phyloP scores from a whole-genome alignment of 2,888 invertebrate genomes.

The Euplexia lucipara region DNA sequence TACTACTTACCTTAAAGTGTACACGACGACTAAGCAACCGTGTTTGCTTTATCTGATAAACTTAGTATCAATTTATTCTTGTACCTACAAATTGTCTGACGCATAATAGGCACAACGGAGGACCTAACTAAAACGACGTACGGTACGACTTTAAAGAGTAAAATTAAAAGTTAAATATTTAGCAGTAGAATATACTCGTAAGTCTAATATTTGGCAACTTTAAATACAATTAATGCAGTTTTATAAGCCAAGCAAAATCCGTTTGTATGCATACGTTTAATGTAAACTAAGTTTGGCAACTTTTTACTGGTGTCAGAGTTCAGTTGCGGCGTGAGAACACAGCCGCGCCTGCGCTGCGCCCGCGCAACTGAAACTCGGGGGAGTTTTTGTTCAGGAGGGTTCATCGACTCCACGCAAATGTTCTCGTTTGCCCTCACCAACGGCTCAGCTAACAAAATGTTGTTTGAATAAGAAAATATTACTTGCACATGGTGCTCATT shows the following conservation, averaged over 20 bases:
- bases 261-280: constrained; percentile 15
- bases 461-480: constrained; percentile 58
- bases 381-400: constrained; percentile 88
- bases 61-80: too few relatives aligned
- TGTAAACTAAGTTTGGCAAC: constrained; percentile 69
- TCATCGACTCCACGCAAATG: constrained; percentile 84
- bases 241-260: neutral
- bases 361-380: constrained; percentile 83
- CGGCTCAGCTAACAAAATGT: constrained; percentile 47
- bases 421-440: constrained; percentile 63
- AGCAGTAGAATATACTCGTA: too few relatives aligned
- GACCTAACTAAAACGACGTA: too few relatives aligned
- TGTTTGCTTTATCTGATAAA: too few relatives aligned
- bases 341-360: constrained; percentile 66
- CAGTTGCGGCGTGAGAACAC: constrained; percentile 85
- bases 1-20: too few relatives aligned
- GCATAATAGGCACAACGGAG: too few relatives aligned
- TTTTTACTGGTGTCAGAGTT: constrained; percentile 88
- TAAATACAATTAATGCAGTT: neutral
- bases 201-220: neutral
- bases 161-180: neutral
- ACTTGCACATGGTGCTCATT: constrained; percentile 54
- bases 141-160: too few relatives aligned
- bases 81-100: too few relatives aligned
- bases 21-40: too few relatives aligned